A percentile compares a stretch with the other conserved stretches of the same genome.
Conservation (phyloP, 2,888 invertebrate genomes). For the Hemistola chrysoprasaria region DNA sequence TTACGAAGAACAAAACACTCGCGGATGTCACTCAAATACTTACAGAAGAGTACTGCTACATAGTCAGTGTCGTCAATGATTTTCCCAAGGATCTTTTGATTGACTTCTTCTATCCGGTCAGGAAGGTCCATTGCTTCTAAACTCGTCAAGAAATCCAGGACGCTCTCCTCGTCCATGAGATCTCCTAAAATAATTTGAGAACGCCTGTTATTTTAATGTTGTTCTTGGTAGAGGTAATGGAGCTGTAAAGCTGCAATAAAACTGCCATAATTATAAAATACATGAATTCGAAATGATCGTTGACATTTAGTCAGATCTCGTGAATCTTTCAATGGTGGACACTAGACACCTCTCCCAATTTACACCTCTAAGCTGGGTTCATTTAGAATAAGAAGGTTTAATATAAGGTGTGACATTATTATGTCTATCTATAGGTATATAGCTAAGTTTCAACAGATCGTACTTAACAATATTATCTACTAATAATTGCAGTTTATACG, state of each 20-base stretch:
- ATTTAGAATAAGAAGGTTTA: not conserved
- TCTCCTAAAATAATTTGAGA: constrained; percentile 85
- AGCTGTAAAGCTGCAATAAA: constrained; percentile 2
- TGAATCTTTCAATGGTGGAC: too few species aligned
- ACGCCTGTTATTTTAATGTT: not conserved
- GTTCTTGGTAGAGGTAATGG: not conserved
- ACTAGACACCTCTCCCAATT: too few species aligned
- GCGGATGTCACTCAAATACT: constrained; percentile 77
- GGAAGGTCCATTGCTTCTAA: constrained; percentile 97
- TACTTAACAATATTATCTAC: too few species aligned
- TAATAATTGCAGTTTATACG: too few species aligned
- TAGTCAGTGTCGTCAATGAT: constrained; percentile 96
- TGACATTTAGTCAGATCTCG: constrained; percentile 5
- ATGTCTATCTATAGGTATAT: too few species aligned
- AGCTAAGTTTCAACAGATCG: too few species aligned
- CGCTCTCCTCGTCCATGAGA: constrained; percentile 96
- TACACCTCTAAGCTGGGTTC: not conserved
- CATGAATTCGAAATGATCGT: constrained; percentile 5
- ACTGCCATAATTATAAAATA: constrained; percentile 7
- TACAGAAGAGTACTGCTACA: constrained; percentile 96
- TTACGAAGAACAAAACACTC: constrained; percentile 54
- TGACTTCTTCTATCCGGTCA: constrained; percentile 97
- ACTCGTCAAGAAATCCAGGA: constrained; percentile 95
- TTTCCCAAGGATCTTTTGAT: constrained; percentile 93
- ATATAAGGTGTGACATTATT: too few species aligned